phyloP scores from a whole-genome alignment of 2,113 vertebrate genomes.

The Sitta europaea region DNA sequence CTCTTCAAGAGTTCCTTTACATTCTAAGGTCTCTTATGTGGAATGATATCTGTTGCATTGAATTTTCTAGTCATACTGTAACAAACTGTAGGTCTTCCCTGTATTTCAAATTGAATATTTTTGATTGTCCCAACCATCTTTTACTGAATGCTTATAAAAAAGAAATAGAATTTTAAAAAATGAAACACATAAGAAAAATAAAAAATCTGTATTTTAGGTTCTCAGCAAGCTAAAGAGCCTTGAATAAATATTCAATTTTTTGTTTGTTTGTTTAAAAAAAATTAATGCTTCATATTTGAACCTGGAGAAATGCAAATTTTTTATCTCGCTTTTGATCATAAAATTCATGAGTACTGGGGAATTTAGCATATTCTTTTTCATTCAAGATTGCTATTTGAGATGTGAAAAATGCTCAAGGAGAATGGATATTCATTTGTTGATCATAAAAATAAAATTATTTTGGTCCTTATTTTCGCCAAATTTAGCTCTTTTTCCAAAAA shows the following conservation, averaged over 20 bases:
- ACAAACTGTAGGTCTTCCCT: not conserved
- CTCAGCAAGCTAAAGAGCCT: not conserved
- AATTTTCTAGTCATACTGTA: not conserved
- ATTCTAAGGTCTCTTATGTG: not conserved
- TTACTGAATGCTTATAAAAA: not conserved
- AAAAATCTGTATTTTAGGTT: not conserved
- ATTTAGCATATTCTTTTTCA: not conserved
- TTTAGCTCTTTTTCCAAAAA: not conserved
- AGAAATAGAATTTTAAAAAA: not conserved
- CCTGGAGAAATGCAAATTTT: not conserved
- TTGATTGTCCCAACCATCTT: not conserved
- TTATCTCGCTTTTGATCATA: not conserved
- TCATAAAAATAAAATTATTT: not conserved
- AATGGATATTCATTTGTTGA: not conserved
- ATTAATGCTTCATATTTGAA: not conserved
- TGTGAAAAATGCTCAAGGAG: not conserved
- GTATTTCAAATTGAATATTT: not conserved
- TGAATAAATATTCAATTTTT: not conserved
- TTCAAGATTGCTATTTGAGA: not conserved
- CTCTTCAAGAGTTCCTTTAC: not conserved
- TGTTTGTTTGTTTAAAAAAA: not conserved
- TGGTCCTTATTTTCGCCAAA: not conserved
- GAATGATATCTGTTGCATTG: not conserved
- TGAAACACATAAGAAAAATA: not conserved
- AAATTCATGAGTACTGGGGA: not conserved